Evolutionary conservation across 2,797 vertebrate species (phyloP).

Genomic region (Staurois parvus): DNA sequence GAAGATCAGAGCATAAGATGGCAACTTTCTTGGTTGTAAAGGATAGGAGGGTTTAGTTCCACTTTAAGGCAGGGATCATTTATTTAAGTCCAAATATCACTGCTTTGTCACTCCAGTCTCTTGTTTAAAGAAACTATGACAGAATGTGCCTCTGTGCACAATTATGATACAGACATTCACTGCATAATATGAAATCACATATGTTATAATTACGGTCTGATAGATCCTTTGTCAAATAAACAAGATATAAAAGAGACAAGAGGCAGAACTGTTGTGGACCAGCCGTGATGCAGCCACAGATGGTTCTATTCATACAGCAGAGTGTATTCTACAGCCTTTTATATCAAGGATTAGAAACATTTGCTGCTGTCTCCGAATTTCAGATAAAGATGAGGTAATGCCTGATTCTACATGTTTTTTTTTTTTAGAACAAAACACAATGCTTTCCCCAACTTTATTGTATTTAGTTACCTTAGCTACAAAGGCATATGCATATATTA

Average conservation of each 20-base stretch:
- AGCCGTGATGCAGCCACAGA: conserved; percentile 22
- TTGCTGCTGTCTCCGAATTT: conserved; percentile 24
- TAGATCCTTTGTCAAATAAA: conserved; percentile 26
- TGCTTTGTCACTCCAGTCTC: background rate
- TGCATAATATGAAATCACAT: conserved; percentile 28
- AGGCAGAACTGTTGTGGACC: conserved; percentile 22
- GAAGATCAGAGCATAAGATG: too few relatives aligned
- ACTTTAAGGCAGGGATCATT: background rate
- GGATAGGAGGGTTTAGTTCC: background rate
- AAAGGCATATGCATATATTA: conserved; percentile 48
- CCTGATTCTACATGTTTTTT: conserved; percentile 27
- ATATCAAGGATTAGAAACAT: conserved; percentile 31
- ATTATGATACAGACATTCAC: background rate
- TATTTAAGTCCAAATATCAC: background rate
- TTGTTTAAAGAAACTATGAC: background rate
- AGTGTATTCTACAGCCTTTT: conserved; percentile 13
- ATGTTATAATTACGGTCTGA: conserved; percentile 27
- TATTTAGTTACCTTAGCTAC: conserved; percentile 43
- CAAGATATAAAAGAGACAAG: conserved; percentile 16
- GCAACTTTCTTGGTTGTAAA: too few relatives aligned
- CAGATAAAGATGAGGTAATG: conserved; percentile 53
- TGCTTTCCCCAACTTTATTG: conserved; percentile 42
- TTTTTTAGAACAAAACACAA: conserved; percentile 15
- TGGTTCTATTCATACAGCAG: conserved; percentile 35
- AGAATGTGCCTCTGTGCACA: background rate